Evolutionary conservation across 2,888 invertebrate genomes (phyloP), one percentile per base, ranked within the genome.

Genomic region (Parnassius mnemosyne): DNA sequence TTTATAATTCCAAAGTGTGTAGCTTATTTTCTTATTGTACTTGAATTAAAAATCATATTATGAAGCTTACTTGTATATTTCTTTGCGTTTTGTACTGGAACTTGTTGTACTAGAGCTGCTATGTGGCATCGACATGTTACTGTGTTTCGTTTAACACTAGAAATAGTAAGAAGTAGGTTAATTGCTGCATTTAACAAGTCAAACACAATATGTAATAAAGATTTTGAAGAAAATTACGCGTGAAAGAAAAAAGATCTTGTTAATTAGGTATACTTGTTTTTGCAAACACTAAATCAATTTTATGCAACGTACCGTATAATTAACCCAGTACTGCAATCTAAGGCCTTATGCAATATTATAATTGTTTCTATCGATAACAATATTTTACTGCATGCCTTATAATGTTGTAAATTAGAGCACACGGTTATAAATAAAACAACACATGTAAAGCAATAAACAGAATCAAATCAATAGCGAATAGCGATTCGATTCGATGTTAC

Each of bases 31-130:
- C 34, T 34, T 34, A 34, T 34, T 34, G 34, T 34, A 34, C 5
- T 34, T 34, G 34, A 7, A 34, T 7, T 34, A n/a, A 13, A 49
- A 13, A 49, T 1, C 11, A 59, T 51, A 43, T 10, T 34, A 47
- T 47, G 53, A 11, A 66, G 56, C 87, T 84, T 75, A 92, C 92
- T 92, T 92, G 78, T 92, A 92, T 73, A 93, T 92, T 79, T 92
- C 92, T 76, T 92, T 92, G 66, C 92, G 85, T 80, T 92, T 92
- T 10, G 92, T 91, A 71, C 87, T 88, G 12, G 90, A 89, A 71
- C 90, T 89, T 0, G 91, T 85, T 0, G 89, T 88, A 64, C 89
- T 89, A 1, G 91, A 89, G 67, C 92, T 92, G 68, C 92, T 90
- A 78, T 91, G 92, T 79, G 91, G 89, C 87, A 91, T 91, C 68